Evolutionary conservation across 2,797 vertebrate genomes (phyloP).

Genomic region (Onychomys arenicola): DNA sequence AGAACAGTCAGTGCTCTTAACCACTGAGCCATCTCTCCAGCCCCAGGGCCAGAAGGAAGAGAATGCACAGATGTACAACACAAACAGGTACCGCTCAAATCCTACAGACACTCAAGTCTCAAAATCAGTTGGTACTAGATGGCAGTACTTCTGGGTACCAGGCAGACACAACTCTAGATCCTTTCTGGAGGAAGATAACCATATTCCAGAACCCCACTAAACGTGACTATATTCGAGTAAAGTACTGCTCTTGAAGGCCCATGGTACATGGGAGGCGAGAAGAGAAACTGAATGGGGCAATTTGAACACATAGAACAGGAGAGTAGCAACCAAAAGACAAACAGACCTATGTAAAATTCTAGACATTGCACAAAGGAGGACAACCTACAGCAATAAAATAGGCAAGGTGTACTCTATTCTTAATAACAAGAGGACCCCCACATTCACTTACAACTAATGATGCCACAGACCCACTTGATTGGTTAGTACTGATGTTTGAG

Average conservation of each 20-base stretch:
- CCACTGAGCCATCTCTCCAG: no score
- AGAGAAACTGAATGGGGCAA: not conserved
- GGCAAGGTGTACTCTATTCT: not conserved
- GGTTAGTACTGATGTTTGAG: not conserved
- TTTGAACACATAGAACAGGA: not conserved
- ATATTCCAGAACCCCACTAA: not conserved
- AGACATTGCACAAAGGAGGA: not conserved
- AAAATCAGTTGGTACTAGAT: not conserved
- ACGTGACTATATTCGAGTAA: not conserved
- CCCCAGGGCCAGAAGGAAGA: not conserved
- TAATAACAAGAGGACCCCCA: not conserved
- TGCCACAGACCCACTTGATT: not conserved
- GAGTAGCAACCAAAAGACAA: not conserved
- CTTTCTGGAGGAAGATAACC: not conserved
- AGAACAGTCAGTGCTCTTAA: no score
- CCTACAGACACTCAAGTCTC: not conserved
- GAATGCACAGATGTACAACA: not conserved
- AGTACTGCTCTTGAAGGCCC: not conserved
- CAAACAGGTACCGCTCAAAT: not conserved
- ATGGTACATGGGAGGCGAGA: not conserved
- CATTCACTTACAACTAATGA: slow-evolving; percentile 25
- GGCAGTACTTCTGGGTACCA: not conserved
- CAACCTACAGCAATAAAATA: not conserved
- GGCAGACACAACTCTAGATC: slow-evolving; percentile 10
- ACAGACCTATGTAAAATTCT: not conserved